Evolutionary conservation across 2,888 invertebrate species (phyloP), one percentile per base, ranked within the genome.

Genomic region (Chrysodeixis includens): DNA sequence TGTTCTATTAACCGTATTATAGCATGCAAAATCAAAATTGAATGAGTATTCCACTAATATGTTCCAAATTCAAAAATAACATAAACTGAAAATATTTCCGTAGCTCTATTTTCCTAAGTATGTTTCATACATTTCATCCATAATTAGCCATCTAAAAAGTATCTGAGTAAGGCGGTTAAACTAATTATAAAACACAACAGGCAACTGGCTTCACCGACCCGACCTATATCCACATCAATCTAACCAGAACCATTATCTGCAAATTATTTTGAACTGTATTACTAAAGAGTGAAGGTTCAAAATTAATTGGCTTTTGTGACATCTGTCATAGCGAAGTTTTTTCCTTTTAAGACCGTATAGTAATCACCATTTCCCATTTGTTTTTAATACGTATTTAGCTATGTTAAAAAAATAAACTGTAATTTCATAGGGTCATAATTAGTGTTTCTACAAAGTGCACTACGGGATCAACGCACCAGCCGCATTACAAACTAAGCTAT

Each of bases 181-280:
- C 80, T 85, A 84, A 86, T 84, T 81, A 85, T 81, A 66, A 65
- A 60, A 79, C 62, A 80, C 69, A 69, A 66, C 69, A 69, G 64
- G 40, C 64, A 59, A 59, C 60, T 78, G 79, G 74, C 82, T 79
- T 78, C 70, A 51, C 67, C 84, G 87, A 86, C 87, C 86, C 79
- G 86, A 81, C 85, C 86, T 60, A 87, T 76, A 83, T 87, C 79
- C 72, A 66, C 54, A 30, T 30, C 57, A 70, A 54, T 40, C 12
- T 76, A 62, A 20, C 30, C 9, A 69, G 76, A 78, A 30, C 83
- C 71, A 9, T 74, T 60, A 6, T n/a, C n/a, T 10, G 30, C 55
- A 3, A 40, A 56, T 46, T 44, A 49, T 18, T 14, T 12, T 55
- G 49, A 53, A 59, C 55, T 51, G 30, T 30, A 5, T 20, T n/a